Evolutionary conservation across 2,113 vertebrate species (phyloP), one percentile per base, ranked within the genome.

Genomic region (Rhinoderma darwinii): DNA sequence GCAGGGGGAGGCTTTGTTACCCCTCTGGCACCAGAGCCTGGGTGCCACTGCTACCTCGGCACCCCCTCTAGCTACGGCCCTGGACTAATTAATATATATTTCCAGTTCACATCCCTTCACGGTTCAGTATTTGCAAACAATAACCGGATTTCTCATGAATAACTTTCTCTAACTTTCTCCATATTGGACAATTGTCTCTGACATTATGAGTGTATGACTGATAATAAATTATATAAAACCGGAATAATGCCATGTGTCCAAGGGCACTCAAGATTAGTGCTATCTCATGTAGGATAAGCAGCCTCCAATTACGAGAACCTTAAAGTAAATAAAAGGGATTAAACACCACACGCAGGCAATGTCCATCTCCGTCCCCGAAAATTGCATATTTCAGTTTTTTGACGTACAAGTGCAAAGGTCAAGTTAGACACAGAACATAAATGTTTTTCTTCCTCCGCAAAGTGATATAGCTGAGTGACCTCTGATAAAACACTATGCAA

Each of bases 401-500:
- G 85, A 86, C 79, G 56, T 66, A 27, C 32, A 81, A 82, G 85
- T 14, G 50, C 75, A 79, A 54, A 80, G 76, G 84, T 81, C 77
- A 73, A 61, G 63, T 81, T 43, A 82, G 63, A 74, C 63, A 54
- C 37, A 56, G 77, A 72, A 86, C 77, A 81, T 37, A 86, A 86
- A 86, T 86, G 77, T 72, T 82, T 79, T 80, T 78, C 68, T 76
- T 74, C 54, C n/a, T 41, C 43, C 17, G 77, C 77, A 68, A 81
- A 81, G 76, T 70, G 63, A 81, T 56, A 82, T 74, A 50, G 47
- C 77, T n/a, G n/a, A 5, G 68, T 82, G 85, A 81, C 85, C 84
- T 72, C 76, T 30, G 85, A 86, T 82, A 73, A 82, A 86, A 74
- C 56, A 18, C 51, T 43, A 82, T 86, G 85, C 85, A 86, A 86